A percentile compares a stretch with the other conserved stretches of the same genome.
phyloP scores from a whole-genome alignment of 2,888 invertebrate species.

The Rotaria magnacalcarata region DNA sequence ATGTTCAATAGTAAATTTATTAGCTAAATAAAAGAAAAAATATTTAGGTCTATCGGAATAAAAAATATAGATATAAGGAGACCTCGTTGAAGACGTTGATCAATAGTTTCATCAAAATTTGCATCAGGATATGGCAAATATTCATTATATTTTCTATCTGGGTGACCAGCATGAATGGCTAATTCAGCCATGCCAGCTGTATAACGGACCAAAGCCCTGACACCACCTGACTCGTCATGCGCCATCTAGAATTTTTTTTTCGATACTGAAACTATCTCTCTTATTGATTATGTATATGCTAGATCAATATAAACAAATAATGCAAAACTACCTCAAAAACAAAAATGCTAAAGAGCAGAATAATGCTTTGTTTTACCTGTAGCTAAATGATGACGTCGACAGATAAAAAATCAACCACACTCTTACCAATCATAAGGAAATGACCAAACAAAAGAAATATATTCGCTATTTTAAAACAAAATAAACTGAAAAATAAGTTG shows the following conservation, averaged over 20 bases:
- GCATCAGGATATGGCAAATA: constrained; percentile 10
- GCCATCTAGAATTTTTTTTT: background rate
- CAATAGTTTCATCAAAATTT: background rate
- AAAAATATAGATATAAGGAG: background rate
- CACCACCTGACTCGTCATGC: background rate
- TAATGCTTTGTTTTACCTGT: background rate
- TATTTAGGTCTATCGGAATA: background rate
- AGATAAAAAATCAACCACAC: background rate
- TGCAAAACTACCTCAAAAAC: too few relatives aligned
- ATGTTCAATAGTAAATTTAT: background rate
- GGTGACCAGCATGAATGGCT: constrained; percentile 10
- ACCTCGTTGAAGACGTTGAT: background rate
- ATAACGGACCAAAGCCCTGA: background rate
- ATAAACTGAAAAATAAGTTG: too few relatives aligned
- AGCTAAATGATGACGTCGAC: background rate
- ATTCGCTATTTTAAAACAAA: too few relatives aligned
- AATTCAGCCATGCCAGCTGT: constrained; percentile 5
- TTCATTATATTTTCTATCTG: constrained; percentile 9
- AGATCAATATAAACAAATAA: background rate
- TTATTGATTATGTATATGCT: too few relatives aligned
- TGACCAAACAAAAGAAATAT: background rate
- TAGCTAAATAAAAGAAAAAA: background rate
- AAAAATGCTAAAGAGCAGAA: background rate
- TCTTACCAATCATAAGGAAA: background rate
- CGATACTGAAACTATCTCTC: too few relatives aligned